phyloP scores from a whole-genome alignment of 2,797 vertebrate species.

The Sebastes alutus region DNA sequence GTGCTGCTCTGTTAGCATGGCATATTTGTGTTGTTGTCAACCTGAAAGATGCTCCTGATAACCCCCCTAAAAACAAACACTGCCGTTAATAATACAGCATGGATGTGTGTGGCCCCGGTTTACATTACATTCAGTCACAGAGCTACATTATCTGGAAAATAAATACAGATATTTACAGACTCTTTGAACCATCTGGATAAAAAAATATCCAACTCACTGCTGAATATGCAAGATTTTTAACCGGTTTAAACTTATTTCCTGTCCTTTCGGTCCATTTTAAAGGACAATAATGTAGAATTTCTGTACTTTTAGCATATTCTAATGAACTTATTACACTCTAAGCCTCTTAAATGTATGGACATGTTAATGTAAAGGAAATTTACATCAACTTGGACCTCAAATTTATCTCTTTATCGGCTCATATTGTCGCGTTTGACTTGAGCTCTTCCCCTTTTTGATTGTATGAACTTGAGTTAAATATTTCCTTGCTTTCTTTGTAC shows the following conservation, averaged over 20 bases:
- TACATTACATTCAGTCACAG: constrained; percentile 6
- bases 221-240: neutral
- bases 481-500: neutral
- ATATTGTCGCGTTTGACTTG: neutral
- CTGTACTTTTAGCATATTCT: neutral
- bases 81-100: constrained; percentile 6
- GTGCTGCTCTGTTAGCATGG: constrained; percentile 55
- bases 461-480: neutral
- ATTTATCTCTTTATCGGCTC: neutral
- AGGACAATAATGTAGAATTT: too few species aligned
- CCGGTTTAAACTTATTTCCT: neutral
- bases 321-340: neutral
- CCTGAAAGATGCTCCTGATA: neutral
- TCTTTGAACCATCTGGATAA: neutral
- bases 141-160: neutral
- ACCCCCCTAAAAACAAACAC: neutral
- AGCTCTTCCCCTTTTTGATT: neutral
- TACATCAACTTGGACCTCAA: neutral
- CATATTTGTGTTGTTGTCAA: constrained; percentile 7
- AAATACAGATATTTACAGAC: neutral
- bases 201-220: neutral
- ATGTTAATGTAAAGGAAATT: neutral
- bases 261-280: neutral
- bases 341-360: neutral
- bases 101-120: constrained; percentile 16